Evolutionary conservation across 1,140 invertebrate species (phyloP).

Genomic region (Rhagoletis zephyria): DNA sequence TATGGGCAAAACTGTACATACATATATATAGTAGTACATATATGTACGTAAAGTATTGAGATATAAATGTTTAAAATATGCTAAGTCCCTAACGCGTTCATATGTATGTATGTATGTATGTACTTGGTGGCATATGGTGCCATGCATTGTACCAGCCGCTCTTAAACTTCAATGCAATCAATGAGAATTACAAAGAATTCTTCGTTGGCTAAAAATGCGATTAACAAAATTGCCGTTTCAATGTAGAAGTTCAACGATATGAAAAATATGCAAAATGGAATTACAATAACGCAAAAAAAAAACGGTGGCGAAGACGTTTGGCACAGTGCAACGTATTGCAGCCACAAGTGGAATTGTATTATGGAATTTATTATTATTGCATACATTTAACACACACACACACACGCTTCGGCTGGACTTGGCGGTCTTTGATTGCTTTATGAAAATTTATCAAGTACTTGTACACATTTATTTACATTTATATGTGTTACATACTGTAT

Average conservation of each 20-base stretch:
- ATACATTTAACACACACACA: background rate
- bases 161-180: constrained; percentile 10
- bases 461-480: background rate
- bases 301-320: background rate
- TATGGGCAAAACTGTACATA: too few species aligned
- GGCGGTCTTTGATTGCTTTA: too few species aligned
- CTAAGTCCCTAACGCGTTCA: too few species aligned
- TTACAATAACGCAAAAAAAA: background rate
- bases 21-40: too few species aligned
- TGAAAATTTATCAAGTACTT: background rate
- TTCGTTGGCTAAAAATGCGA: background rate
- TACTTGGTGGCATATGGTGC: background rate
- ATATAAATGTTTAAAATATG: too few species aligned
- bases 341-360: background rate
- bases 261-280: background rate
- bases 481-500: background rate
- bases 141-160: background rate
- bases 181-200: background rate
- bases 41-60: too few species aligned
- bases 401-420: background rate
- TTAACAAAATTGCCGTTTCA: background rate
- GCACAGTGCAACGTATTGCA: background rate
- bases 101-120: too few species aligned
- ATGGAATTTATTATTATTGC: background rate
- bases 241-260: constrained; percentile 13